Evolutionary conservation across 2,113 vertebrate species (phyloP).

Genomic region (Pteropus alecto): DNA sequence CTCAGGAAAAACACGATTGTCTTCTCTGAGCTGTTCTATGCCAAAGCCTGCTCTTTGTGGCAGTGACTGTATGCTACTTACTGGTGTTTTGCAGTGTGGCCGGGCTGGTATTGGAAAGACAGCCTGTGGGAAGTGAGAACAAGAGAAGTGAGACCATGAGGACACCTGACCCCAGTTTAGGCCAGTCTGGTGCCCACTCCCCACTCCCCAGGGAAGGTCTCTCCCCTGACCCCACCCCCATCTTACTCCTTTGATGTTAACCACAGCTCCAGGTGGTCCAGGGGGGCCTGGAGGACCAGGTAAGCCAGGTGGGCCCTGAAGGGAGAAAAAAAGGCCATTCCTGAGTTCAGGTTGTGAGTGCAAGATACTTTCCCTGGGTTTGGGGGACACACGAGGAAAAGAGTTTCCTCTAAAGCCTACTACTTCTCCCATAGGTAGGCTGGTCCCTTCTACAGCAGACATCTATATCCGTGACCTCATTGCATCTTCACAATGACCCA

Average conservation of each 20-base stretch:
- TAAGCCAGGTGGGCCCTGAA: conserved; percentile 87
- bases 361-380: neutral
- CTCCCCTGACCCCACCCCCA: neutral
- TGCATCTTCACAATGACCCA: neutral
- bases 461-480: fast-evolving
- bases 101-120: conserved; percentile 92
- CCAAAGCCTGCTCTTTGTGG: neutral
- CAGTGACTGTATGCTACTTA: conserved; percentile 82
- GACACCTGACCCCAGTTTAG: too few species aligned
- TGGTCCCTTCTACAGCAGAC: neutral
- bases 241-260: conserved; percentile 95
- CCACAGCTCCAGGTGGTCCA: conserved; percentile 89
- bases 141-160: conserved; percentile 56
- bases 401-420: neutral
- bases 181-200: neutral
- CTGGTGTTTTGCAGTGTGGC: conserved; percentile 93
- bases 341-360: neutral
- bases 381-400: neutral
- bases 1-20: neutral
- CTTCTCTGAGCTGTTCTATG: neutral
- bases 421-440: neutral
- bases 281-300: conserved; percentile 91
- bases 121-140: conserved; percentile 87
- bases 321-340: neutral
- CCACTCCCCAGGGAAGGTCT: fast-evolving